Percentiles rank a stretch among this genome's conserved stretches.
These are phyloP conservation scores for Hirtodrosophila trivittata DNA, from an alignment of 2,888 invertebrate species.

Conservation along the genomic window DNA sequence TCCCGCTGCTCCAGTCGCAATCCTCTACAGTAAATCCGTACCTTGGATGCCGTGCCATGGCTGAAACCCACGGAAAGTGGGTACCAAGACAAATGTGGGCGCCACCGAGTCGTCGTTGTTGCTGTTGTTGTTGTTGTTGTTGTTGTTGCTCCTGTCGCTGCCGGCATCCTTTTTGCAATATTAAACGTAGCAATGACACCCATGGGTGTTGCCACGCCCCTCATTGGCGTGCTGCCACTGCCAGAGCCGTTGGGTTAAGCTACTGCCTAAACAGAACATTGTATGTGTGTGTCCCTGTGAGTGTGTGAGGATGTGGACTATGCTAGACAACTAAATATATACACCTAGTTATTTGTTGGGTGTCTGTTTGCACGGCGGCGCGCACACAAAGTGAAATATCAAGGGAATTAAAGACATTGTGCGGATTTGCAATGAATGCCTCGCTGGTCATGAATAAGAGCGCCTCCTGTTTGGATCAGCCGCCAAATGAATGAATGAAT, in stretches of 20 bases:
- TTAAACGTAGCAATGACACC: conserved; percentile 79
- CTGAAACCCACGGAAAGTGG: conserved; percentile 36
- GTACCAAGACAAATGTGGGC: conserved; percentile 74
- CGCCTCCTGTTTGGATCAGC: conserved; percentile 16
- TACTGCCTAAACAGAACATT: conserved; percentile 7
- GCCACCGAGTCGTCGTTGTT: conserved; percentile 59
- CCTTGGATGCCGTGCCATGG: not conserved
- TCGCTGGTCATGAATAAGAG: conserved; percentile 58
- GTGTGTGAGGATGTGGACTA: conserved; percentile 42
- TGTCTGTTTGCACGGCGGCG: conserved; percentile 55
- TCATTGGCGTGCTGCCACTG: conserved; percentile 54
- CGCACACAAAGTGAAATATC: conserved; percentile 77
- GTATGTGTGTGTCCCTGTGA: conserved; percentile 2
- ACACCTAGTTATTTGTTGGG: conserved; percentile 80
- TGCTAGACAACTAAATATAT: conserved; percentile 79
- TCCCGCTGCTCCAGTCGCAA: not conserved
- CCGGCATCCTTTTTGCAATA: conserved; percentile 78
- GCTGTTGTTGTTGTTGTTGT: conserved; percentile 5
- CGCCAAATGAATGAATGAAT: conserved; percentile 34
- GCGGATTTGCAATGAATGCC: conserved; percentile 70
- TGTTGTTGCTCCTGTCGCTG: conserved; percentile 53
- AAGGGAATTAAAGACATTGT: conserved; percentile 80
- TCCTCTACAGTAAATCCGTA: conserved; percentile 4
- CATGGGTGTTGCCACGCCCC: conserved; percentile 68
- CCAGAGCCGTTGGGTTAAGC: conserved; percentile 56